These are phyloP conservation scores for Aricia artaxerxes DNA, from an alignment of 2,888 invertebrate species.

Conservation along the genomic window DNA sequence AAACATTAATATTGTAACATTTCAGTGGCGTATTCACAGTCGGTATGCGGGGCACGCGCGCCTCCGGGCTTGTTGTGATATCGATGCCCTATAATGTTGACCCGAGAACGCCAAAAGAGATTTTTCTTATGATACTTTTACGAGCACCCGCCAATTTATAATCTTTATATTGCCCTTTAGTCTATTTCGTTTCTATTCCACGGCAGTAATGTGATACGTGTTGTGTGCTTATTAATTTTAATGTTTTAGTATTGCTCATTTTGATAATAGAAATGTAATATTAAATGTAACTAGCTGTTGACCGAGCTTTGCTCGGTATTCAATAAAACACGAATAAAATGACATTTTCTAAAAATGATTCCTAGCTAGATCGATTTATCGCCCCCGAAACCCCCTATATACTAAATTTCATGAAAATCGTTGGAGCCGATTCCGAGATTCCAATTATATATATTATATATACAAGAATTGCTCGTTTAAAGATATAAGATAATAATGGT, in stretches of 20 bases:
- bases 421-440: no score
- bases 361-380: no score
- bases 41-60: slow-evolving; percentile 71
- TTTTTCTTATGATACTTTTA: slow-evolving; percentile 56
- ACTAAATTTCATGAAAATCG: no score
- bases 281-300: no score
- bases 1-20: slow-evolving; percentile 75
- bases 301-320: no score
- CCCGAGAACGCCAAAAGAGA: slow-evolving; percentile 61
- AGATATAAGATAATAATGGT: no score
- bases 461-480: no score
- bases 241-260: not conserved
- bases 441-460: no score
- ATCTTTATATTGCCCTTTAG: slow-evolving; percentile 17
- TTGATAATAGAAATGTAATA: not conserved
- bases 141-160: slow-evolving; percentile 32
- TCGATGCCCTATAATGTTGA: slow-evolving; percentile 71
- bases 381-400: no score
- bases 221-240: not conserved
- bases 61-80: slow-evolving; percentile 77
- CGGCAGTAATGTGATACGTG: slow-evolving; percentile 3
- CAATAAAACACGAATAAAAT: no score
- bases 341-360: no score
- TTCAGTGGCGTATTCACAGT: slow-evolving; percentile 71
- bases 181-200: slow-evolving; percentile 6